These are phyloP conservation scores for Drosophila kohkoa DNA, from an alignment of 1,140 invertebrate genomes.

Conservation along the genomic window DNA sequence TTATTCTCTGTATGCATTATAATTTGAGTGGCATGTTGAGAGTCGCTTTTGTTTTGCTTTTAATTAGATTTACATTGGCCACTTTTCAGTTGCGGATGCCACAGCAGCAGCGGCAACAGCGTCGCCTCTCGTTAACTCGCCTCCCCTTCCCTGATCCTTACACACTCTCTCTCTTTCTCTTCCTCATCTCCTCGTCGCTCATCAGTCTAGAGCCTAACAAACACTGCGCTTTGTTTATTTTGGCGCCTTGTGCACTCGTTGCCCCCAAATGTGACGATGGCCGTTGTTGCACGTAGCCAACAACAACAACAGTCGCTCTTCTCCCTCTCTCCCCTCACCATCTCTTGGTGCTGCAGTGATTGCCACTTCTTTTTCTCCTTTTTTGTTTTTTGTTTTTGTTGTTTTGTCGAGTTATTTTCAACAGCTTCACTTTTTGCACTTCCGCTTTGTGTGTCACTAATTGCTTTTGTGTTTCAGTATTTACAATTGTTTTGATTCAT, in stretches of 20 bases:
- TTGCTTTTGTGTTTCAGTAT: constrained; percentile 82
- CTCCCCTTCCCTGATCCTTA: neutral
- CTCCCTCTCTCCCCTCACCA: neutral
- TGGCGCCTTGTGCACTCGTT: constrained; percentile 68
- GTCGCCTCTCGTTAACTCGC: neutral
- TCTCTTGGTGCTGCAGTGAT: constrained; percentile 27
- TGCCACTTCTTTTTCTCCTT: constrained; percentile 20
- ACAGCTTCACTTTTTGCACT: constrained; percentile 81
- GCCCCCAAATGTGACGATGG: constrained; percentile 25
- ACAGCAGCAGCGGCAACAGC: constrained; percentile 3
- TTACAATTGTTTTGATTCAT: constrained; percentile 83
- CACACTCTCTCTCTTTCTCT: neutral
- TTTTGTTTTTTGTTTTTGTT: constrained; percentile 9
- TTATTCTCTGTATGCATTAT: constrained; percentile 67
- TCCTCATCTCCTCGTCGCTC: constrained; percentile 17
- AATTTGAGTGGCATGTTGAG: constrained; percentile 81
- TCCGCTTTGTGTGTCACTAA: constrained; percentile 82
- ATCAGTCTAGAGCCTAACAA: constrained; percentile 67
- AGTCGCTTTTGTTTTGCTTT: constrained; percentile 82
- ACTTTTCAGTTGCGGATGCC: constrained; percentile 74
- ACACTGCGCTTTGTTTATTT: constrained; percentile 77
- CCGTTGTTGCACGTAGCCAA: constrained; percentile 38
- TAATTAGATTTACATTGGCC: constrained; percentile 82
- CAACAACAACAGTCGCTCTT: constrained; percentile 10
- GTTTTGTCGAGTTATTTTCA: constrained; percentile 73